Percentiles rank a stretch among this genome's conserved stretches.
Conservation (phyloP, 2,888 invertebrate species). For the Tenthredo amoena region DNA sequence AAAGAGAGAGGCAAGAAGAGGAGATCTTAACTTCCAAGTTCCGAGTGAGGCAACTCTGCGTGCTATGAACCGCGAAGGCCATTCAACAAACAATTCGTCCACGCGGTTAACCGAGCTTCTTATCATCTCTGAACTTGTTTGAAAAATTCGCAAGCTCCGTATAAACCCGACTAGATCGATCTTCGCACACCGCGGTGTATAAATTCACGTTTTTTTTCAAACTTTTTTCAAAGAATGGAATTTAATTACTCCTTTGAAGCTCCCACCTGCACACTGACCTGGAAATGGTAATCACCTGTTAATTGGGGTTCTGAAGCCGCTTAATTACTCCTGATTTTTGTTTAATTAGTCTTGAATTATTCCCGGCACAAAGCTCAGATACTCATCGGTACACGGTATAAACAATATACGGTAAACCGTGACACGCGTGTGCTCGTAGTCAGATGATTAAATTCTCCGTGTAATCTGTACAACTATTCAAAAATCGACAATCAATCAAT, state of each 20-base stretch:
- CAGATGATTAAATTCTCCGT: not conserved
- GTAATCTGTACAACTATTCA: not conserved
- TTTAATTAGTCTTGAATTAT: constrained; percentile 24
- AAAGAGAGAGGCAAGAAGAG: constrained; percentile 49
- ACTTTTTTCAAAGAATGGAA: not conserved
- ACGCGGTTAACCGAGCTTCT: constrained; percentile 1
- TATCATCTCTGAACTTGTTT: not conserved
- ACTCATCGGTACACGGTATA: not conserved
- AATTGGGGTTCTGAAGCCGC: constrained; percentile 29
- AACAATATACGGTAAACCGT: too few relatives aligned
- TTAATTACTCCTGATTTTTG: constrained; percentile 36
- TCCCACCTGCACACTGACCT: constrained; percentile 25
- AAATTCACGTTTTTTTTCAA: not conserved
- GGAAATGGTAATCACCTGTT: constrained; percentile 41
- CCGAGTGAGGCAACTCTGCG: constrained; percentile 28
- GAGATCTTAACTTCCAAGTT: constrained; percentile 44
- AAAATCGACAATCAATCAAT: not conserved
- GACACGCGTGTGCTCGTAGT: not conserved
- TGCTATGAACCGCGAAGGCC: constrained; percentile 34
- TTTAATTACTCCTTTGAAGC: constrained; percentile 43
- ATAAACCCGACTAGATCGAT: not conserved
- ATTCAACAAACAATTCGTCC: constrained; percentile 34
- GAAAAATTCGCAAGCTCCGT: not conserved
- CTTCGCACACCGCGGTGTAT: not conserved
- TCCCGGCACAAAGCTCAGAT: not conserved